These are phyloP conservation scores for Stenopsyche tienmushanensis DNA, from an alignment of 1,140 invertebrate genomes.

Conservation along the genomic window DNA sequence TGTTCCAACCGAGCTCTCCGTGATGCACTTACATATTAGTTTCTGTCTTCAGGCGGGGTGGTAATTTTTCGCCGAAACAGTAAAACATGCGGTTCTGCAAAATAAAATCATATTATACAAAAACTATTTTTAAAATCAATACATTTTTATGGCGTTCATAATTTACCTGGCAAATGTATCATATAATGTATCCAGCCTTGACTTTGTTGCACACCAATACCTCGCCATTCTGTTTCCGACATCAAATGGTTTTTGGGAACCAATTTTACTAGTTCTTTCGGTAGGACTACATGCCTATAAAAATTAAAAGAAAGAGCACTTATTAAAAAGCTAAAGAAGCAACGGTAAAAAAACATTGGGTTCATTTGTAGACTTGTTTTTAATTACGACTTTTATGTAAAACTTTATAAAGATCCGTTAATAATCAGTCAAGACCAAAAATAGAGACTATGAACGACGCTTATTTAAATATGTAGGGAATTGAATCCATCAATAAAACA, in stretches of 20 bases:
- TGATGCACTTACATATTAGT: too few species aligned
- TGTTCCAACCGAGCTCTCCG: background rate
- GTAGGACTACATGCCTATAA: constrained; percentile 85
- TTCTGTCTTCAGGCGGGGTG: constrained; percentile 52
- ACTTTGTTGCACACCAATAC: constrained; percentile 90
- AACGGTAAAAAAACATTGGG: too few species aligned
- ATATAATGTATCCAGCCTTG: constrained; percentile 95
- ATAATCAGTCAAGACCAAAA: too few species aligned
- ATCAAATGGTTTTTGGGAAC: constrained; percentile 90
- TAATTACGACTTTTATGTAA: too few species aligned
- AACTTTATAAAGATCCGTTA: too few species aligned
- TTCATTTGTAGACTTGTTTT: too few species aligned
- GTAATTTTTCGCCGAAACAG: constrained; percentile 67
- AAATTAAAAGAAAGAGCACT: too few species aligned
- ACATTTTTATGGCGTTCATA: constrained; percentile 14
- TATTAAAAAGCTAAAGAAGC: too few species aligned
- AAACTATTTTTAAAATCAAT: constrained; percentile 18
- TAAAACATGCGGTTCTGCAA: constrained; percentile 68
- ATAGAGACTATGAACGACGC: too few species aligned
- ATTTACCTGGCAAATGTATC: constrained; percentile 83
- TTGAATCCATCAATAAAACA: too few species aligned
- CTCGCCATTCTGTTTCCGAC: constrained; percentile 89
- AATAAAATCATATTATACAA: background rate
- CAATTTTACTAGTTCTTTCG: constrained; percentile 86
- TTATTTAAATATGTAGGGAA: too few species aligned